phyloP scores from a whole-genome alignment of 2,113 vertebrate genomes.

The Cnemophilus loriae region DNA sequence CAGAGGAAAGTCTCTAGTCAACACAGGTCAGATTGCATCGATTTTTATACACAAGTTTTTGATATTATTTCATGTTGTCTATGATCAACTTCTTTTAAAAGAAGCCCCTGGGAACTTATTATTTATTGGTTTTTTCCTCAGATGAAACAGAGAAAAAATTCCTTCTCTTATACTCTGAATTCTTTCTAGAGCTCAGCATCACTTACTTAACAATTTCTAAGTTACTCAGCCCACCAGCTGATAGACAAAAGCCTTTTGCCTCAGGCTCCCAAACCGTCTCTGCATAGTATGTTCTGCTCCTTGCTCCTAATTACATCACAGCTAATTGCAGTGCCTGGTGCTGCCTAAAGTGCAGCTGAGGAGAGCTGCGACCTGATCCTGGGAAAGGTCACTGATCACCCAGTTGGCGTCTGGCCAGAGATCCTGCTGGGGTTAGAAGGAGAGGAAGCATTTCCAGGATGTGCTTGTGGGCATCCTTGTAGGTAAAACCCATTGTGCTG shows the following conservation, averaged over 20 bases:
- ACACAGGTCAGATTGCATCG: not conserved
- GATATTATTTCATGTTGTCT: not conserved
- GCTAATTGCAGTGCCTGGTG: not conserved
- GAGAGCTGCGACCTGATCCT: not conserved
- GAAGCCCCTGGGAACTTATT: not conserved
- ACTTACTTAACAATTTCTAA: not conserved
- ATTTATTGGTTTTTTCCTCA: not conserved
- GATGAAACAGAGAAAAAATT: not conserved
- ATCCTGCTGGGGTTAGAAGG: not conserved
- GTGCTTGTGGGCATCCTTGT: accelerated
- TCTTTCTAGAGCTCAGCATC: not conserved
- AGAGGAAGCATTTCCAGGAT: not conserved
- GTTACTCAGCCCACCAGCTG: not conserved
- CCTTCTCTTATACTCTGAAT: not conserved
- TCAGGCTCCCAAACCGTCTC: not conserved
- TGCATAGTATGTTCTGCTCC: not conserved
- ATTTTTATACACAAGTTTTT: not conserved
- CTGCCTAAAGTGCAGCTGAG: not conserved
- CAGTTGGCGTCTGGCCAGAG: not conserved
- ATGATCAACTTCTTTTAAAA: not conserved
- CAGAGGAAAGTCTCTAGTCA: not conserved
- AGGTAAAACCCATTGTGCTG: not conserved
- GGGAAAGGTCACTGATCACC: not conserved
- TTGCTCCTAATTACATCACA: not conserved
- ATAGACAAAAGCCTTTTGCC: not conserved